A percentile compares a stretch with the other conserved stretches of the same genome.
These are phyloP conservation scores for Gobio gobio DNA, from an alignment of 2,113 vertebrate species.

Conservation along the genomic window DNA sequence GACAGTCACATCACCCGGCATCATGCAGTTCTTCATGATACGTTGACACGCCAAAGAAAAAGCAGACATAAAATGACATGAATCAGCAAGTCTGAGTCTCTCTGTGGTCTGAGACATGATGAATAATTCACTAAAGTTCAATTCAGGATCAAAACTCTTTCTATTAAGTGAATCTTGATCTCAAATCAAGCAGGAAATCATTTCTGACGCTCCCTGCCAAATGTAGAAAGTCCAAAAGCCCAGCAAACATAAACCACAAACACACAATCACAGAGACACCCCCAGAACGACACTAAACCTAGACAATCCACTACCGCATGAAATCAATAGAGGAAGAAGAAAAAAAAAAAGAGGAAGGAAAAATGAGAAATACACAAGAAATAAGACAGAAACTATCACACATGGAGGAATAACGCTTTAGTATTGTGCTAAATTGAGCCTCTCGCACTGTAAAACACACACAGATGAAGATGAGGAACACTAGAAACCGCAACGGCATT, in stretches of 20 bases:
- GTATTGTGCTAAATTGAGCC: neutral
- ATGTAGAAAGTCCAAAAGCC: constrained; percentile 44
- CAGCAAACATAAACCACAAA: constrained; percentile 26
- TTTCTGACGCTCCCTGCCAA: constrained; percentile 46
- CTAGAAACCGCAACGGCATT: neutral
- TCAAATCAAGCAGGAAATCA: constrained; percentile 70
- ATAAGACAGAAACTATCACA: neutral
- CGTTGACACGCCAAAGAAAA: no score
- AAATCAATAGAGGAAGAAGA: neutral
- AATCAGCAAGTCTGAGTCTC: neutral
- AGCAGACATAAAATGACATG: neutral
- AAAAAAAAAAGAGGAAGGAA: neutral
- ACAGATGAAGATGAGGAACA: neutral
- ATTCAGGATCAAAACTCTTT: neutral
- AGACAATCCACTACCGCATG: neutral
- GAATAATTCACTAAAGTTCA: neutral
- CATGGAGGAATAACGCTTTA: neutral
- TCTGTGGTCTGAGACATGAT: neutral
- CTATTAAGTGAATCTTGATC: constrained; percentile 57
- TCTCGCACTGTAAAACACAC: neutral
- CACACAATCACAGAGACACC: neutral
- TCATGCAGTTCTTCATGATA: no score
- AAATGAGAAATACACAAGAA: neutral
- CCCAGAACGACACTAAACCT: neutral
- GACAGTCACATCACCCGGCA: no score